Evolutionary conservation across 2,113 vertebrate species (phyloP), one percentile per base, ranked within the genome.

Genomic region (Thryonomys swinderianus): DNA sequence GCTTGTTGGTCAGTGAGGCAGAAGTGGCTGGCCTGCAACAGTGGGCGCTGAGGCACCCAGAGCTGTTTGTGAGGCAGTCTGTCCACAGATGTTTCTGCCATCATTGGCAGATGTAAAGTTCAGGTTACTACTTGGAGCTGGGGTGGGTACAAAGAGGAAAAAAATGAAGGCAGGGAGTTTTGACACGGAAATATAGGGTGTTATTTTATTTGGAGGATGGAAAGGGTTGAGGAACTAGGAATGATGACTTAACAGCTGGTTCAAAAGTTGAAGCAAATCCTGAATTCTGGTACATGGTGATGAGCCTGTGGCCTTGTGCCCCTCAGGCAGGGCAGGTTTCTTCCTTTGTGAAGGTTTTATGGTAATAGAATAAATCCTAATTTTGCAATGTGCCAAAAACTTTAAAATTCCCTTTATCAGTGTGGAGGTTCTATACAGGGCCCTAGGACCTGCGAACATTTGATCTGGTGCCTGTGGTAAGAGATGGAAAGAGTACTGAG

Each of bases 81-180:
- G 93, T 95, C 81, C 91, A 90, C 81, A 92, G 32, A 88, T 90
- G 71, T 93, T 96, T 95, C 66, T 86, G 88, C 69, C 32, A 45
- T 84, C 86, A 61, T 85, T 88, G 91, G 64, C 71, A 79, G 89
- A 96, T 71, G 17, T 74, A 66, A 95, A 91, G 25, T 86, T 96
- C 62, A 94, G 78, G 92, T 79, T 90, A 53, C 91, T 93, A 59
- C 57, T 55, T 85, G 85, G 42, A 95, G 67, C 95, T 84, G 87
- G 96, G 57, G 57, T 90, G 67, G 67, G 80, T 51, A n/a, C 74
- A 76, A 53, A 62, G 55, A 82, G 62, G 64, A 57, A 55, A 34
- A 34, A 16, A 34, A 11, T 2, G 42, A 4, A 18, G 12, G 45
- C 7, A 14, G 59, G 42, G 27, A 53, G 48, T 85, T 23, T 55